A percentile compares a stretch with the other conserved stretches of the same genome.
phyloP scores from a whole-genome alignment of 2,888 invertebrate species.

The Eledona agricola region DNA sequence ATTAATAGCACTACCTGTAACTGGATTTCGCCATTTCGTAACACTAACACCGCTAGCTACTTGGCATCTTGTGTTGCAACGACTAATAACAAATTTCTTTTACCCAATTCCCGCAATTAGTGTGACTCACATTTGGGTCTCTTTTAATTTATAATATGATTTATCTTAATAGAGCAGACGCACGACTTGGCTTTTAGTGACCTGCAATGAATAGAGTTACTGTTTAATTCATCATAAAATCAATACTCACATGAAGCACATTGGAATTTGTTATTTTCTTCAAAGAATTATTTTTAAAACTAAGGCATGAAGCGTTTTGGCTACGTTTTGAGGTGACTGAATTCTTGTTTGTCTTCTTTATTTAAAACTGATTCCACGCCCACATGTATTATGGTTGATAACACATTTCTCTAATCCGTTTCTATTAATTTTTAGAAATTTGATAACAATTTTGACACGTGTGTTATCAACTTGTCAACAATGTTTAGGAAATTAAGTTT shows the following conservation, averaged over 20 bases:
- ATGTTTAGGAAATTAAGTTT: no score
- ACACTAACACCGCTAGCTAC: constrained; percentile 19
- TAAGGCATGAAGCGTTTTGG: no score
- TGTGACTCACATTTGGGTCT: constrained; percentile 13
- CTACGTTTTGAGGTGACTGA: no score
- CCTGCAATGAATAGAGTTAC: constrained; percentile 10
- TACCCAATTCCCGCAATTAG: constrained; percentile 10
- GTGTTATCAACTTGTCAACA: no score
- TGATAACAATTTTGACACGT: no score
- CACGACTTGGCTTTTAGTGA: constrained; percentile 6
- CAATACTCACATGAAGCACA: not conserved
- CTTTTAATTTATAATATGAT: constrained; percentile 16
- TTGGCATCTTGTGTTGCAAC: constrained; percentile 7
- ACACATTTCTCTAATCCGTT: no score
- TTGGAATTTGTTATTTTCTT: no score
- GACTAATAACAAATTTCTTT: constrained; percentile 2
- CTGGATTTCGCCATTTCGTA: constrained; percentile 25
- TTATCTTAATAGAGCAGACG: constrained; percentile 6
- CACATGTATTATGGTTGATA: no score
- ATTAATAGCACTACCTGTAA: constrained; percentile 17
- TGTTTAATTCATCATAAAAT: not conserved
- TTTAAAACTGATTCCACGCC: no score
- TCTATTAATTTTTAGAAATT: no score
- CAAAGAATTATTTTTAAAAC: no score
- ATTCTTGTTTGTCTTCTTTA: no score